Percentiles rank a stretch among this genome's conserved stretches.
These are phyloP conservation scores for Melitaea athalia DNA, from an alignment of 2,888 invertebrate species.

Conservation along the genomic window DNA sequence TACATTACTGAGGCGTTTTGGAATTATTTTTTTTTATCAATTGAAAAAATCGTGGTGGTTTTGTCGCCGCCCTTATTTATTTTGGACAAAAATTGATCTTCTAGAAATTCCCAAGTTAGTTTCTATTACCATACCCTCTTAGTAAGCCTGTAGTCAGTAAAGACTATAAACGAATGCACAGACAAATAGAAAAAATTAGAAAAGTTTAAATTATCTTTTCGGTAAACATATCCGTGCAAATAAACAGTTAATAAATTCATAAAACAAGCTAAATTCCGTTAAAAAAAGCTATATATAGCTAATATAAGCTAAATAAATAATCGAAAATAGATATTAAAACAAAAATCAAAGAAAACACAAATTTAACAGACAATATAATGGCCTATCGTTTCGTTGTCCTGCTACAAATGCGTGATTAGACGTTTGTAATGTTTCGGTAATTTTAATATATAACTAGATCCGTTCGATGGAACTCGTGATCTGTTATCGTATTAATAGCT, in stretches of 20 bases:
- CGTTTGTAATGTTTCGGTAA: constrained; percentile 39
- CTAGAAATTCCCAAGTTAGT: constrained; percentile 4
- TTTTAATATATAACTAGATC: constrained; percentile 44
- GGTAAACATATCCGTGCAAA: constrained; percentile 8
- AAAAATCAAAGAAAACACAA: constrained; percentile 16
- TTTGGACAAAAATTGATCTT: neutral
- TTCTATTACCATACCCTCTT: neutral
- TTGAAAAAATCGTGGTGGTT: too few species aligned
- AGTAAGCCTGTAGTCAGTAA: neutral
- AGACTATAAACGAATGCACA: constrained; percentile 4
- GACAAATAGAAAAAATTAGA: neutral
- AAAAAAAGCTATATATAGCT: neutral
- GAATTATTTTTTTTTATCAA: neutral
- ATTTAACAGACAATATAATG: constrained; percentile 63
- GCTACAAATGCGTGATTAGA: constrained; percentile 29
- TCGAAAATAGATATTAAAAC: constrained; percentile 5
- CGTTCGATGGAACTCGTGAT: constrained; percentile 49
- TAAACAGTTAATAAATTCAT: neutral
- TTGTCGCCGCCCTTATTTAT: too few species aligned
- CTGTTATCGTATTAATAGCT: constrained; percentile 52
- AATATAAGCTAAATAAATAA: neutral
- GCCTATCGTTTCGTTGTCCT: constrained; percentile 55
- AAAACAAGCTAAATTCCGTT: neutral
- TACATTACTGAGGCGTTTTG: neutral
- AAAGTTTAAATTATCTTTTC: neutral